Conservation (phyloP, 2,113 vertebrate genomes). For the Heliornis fulica region DNA sequence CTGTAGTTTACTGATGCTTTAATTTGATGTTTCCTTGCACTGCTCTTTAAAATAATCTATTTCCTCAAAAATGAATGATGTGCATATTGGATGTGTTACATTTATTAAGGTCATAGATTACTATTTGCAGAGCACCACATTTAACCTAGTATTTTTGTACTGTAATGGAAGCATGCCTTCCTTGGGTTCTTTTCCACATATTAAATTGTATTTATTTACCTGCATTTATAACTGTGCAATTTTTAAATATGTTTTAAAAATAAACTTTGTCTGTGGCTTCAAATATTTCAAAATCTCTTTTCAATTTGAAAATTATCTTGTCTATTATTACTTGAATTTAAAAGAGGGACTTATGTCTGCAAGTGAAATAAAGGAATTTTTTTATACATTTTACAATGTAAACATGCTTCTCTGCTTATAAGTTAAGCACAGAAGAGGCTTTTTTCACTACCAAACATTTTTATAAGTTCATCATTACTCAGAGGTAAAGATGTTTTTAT, state of each 20-base stretch:
- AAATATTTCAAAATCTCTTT: slow-evolving; percentile 58
- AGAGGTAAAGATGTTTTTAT: background rate
- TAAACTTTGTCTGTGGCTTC: slow-evolving; percentile 80
- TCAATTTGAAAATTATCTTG: background rate
- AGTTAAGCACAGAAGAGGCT: background rate
- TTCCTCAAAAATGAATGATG: slow-evolving; percentile 52
- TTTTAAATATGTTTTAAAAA: slow-evolving; percentile 81
- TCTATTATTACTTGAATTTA: slow-evolving; percentile 1
- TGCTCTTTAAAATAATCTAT: slow-evolving; percentile 68
- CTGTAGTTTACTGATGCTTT: slow-evolving; percentile 64
- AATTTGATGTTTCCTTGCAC: slow-evolving; percentile 62
- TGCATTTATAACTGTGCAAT: slow-evolving; percentile 74
- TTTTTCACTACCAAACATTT: background rate
- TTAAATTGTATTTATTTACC: slow-evolving; percentile 77
- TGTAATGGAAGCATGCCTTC: slow-evolving; percentile 79
- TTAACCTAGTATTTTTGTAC: slow-evolving; percentile 79
- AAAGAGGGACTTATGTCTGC: background rate
- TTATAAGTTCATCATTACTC: background rate
- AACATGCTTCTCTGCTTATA: background rate
- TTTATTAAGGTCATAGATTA: slow-evolving; percentile 61
- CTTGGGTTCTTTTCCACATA: slow-evolving; percentile 75
- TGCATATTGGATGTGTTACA: slow-evolving; percentile 61
- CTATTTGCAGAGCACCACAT: slow-evolving; percentile 68
- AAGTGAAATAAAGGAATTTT: background rate
- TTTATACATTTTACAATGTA: background rate